Evolutionary conservation across 2,888 invertebrate species (phyloP), one percentile per base, ranked within the genome.

Genomic region (Nemurella pictetii): DNA sequence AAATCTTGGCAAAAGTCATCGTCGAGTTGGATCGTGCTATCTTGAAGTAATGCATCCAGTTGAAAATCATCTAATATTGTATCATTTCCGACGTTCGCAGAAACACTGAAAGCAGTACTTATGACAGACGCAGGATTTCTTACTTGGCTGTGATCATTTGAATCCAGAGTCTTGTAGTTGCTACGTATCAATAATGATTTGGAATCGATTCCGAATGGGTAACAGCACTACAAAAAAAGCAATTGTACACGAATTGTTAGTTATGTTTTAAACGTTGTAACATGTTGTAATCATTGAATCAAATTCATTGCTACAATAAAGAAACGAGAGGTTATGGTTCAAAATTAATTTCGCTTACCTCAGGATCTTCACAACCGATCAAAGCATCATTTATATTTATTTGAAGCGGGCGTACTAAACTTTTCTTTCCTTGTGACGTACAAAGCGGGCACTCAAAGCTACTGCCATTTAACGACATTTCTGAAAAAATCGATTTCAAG

Each of bases 321-420:
- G 55, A 20, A 12, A 55, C n/a, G 20, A 7, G 12, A 55, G 55
- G 55, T 55, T 55, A 55, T 55, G 55, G 36, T 36, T 36, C 7
- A 15, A 36, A 15, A 15, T 36, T 15, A 7, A 36, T 36, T n/a
- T 5, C 25, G 25, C 74, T 30, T 78, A 78, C 78, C 78, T 78
- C 78, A 78, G 78, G 78, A 78, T 78, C 78, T 30, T 78, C 78
- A 15, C 78, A 78, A 25, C 28, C 28, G 3, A 78, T 29, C n/a
- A 78, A n/a, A 78, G 78, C 28, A 12, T 78, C 78, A 28, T 78
- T 78, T 20, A 78, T n/a, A n/a, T 27, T 78, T 28, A 78, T 28
- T 78, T 78, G 78, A 78, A 78, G n/a, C 4, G n/a, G 28, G 3
- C 78, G 78, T 0, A 78, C 30, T 20, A 28, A 4, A n/a, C 78